Conservation (phyloP, 2,888 invertebrate genomes). For the Sisyra terminalis region DNA sequence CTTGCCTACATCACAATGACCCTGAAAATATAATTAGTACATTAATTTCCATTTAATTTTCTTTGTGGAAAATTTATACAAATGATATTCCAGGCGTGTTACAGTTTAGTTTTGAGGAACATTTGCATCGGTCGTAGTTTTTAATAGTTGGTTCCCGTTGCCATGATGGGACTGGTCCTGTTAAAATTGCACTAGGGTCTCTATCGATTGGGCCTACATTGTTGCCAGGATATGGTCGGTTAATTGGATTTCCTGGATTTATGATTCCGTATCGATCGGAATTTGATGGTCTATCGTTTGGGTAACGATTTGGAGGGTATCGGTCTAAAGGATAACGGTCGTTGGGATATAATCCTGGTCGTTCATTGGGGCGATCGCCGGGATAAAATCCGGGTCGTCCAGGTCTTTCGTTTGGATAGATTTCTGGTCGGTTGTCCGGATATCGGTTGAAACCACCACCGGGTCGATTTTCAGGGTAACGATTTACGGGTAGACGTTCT, state of each 20-base stretch:
- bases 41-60: not conserved
- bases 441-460: constrained; percentile 4
- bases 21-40: too few species aligned
- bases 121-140: constrained; percentile 30
- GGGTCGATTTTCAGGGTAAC: not conserved
- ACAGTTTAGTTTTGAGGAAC: constrained; percentile 36
- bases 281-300: constrained; percentile 6
- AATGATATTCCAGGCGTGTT: constrained; percentile 33
- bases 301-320: constrained; percentile 3
- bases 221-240: constrained; percentile 10
- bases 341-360: not conserved
- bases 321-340: not conserved
- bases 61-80: constrained; percentile 20
- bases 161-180: constrained; percentile 28
- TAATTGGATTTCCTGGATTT: constrained; percentile 13
- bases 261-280: constrained; percentile 7
- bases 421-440: not conserved
- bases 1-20: constrained; percentile 42
- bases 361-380: not conserved
- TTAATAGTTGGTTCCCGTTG: constrained; percentile 21
- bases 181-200: constrained; percentile 17
- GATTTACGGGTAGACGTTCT: not conserved
- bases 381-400: not conserved
- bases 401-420: not conserved
- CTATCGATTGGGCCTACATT: constrained; percentile 13